These are phyloP conservation scores for Oncorhynchus nerka DNA, from an alignment of 2,113 vertebrate genomes.

Conservation along the genomic window DNA sequence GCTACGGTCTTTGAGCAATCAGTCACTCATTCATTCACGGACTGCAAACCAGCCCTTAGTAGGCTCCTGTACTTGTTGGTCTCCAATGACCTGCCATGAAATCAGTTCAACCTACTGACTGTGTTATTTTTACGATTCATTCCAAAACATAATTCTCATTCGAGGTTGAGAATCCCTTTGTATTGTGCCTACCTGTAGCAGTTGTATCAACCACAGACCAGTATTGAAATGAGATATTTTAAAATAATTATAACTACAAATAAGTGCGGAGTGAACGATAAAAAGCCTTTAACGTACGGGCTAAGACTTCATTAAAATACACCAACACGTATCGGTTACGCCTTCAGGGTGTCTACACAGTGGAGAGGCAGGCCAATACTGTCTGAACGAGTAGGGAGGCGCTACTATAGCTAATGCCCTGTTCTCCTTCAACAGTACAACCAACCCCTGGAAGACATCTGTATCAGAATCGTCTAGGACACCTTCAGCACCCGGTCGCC, in stretches of 20 bases:
- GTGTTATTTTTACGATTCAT: neutral
- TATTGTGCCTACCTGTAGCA: neutral
- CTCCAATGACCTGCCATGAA: neutral
- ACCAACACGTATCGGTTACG: too few relatives aligned
- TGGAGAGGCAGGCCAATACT: slow-evolving; percentile 1
- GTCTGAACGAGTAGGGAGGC: neutral
- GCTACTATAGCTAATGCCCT: neutral
- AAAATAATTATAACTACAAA: neutral
- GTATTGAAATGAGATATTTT: too few relatives aligned
- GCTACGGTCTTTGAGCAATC: neutral
- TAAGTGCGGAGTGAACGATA: neutral
- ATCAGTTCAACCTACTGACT: neutral
- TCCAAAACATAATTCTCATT: neutral
- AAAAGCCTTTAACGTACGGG: too few relatives aligned
- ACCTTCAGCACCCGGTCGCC: slow-evolving; percentile 9
- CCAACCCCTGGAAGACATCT: neutral
- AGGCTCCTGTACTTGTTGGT: neutral
- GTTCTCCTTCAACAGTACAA: neutral
- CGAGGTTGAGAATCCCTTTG: neutral
- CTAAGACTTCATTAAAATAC: too few relatives aligned
- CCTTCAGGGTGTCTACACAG: too few relatives aligned
- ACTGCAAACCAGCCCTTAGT: neutral
- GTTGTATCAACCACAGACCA: neutral
- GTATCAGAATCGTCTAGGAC: neutral
- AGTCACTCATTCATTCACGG: neutral